Conservation (phyloP, 2,888 invertebrate genomes). For the Hirtodrosophila alboralis region DNA sequence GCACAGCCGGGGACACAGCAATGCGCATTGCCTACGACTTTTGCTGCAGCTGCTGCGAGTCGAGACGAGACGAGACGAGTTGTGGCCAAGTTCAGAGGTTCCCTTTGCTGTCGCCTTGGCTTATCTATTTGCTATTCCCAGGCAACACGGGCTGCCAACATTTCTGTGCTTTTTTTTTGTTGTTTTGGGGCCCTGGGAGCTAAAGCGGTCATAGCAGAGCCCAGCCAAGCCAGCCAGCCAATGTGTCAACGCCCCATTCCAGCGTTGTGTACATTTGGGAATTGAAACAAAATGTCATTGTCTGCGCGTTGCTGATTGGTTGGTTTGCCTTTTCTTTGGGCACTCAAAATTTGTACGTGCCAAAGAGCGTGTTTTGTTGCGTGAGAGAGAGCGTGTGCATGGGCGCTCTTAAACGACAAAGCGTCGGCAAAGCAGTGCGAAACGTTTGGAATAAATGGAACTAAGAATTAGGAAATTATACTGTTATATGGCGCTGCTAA, state of each 20-base stretch:
- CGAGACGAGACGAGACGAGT: no score
- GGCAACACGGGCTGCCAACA: conserved; percentile 38
- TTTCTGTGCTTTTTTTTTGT: no score
- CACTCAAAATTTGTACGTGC: conserved; percentile 37
- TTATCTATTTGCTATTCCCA: conserved; percentile 58
- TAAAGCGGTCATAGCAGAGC: conserved; percentile 13
- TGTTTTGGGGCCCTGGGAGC: conserved; percentile 4
- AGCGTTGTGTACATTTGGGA: conserved; percentile 57
- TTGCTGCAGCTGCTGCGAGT: conserved; percentile 42
- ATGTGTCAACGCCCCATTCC: conserved; percentile 70
- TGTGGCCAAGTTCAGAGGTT: conserved; percentile 35
- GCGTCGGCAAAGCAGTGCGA: conserved; percentile 51
- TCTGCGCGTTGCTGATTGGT: conserved; percentile 70
- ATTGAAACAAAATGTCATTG: conserved; percentile 67
- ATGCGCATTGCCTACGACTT: conserved; percentile 38
- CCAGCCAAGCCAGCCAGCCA: no score
- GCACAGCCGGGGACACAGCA: conserved; percentile 39
- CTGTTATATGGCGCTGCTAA: conserved; percentile 1
- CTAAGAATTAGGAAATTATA: conserved; percentile 3
- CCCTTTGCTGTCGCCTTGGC: conserved; percentile 28
- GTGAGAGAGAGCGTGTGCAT: conserved; percentile 23
- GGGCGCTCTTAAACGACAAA: conserved; percentile 34
- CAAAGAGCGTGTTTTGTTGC: conserved; percentile 34
- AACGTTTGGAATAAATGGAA: conserved; percentile 28
- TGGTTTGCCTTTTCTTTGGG: conserved; percentile 40